These are phyloP conservation scores for Ceyx erithaca DNA, from an alignment of 2,797 vertebrate genomes.

Conservation along the genomic window DNA sequence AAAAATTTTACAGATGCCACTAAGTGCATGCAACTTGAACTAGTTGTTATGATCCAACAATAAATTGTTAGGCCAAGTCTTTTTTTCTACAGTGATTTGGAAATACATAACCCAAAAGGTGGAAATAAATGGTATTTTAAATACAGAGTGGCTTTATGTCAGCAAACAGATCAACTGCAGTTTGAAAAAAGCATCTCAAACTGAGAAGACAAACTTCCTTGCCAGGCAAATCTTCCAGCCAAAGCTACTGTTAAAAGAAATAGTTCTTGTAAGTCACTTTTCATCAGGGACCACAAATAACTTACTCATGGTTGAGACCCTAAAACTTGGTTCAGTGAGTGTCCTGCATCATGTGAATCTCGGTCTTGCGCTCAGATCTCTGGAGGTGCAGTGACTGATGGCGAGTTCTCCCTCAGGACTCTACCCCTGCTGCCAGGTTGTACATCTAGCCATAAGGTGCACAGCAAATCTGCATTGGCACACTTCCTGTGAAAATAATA, in stretches of 20 bases:
- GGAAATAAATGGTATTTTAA: conserved; percentile 20
- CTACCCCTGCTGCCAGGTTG: not conserved
- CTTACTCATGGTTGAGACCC: not conserved
- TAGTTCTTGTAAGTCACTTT: not conserved
- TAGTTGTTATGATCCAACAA: conserved; percentile 35
- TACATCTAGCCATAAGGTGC: not conserved
- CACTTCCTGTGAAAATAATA: not conserved
- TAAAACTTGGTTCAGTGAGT: no score
- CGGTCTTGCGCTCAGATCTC: not conserved
- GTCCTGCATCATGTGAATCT: not conserved
- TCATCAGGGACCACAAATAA: not conserved
- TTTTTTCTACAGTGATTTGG: not conserved
- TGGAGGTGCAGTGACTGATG: not conserved
- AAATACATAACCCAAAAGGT: not conserved
- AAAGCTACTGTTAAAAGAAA: not conserved
- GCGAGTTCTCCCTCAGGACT: not conserved
- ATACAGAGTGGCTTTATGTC: not conserved
- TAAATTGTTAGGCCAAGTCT: conserved; percentile 14
- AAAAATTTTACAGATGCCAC: not conserved
- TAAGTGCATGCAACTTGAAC: not conserved
- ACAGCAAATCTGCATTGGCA: not conserved
- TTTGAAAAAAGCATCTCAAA: not conserved
- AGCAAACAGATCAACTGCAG: not conserved
- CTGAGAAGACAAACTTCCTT: not conserved
- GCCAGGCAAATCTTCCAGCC: not conserved